A percentile compares a stretch with the other conserved stretches of the same genome.
phyloP scores from a whole-genome alignment of 2,797 vertebrate species.

The Periparus ater region DNA sequence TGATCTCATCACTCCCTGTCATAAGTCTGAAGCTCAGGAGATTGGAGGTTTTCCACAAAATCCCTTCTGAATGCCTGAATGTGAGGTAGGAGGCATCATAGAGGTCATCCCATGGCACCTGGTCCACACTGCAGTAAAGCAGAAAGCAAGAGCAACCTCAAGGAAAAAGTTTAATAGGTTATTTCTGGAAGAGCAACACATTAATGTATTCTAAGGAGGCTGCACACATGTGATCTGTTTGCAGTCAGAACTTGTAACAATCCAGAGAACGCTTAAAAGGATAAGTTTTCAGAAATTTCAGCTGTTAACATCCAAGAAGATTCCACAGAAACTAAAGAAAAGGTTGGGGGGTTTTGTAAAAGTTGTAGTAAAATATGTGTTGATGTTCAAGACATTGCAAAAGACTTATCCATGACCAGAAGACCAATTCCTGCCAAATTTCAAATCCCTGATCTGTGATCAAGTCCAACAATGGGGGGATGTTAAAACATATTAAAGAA shows the following conservation, averaged over 20 bases:
- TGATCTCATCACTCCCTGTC: background rate
- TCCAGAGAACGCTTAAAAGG: background rate
- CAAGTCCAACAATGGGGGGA: constrained; percentile 22
- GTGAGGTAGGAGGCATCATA: background rate
- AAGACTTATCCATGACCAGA: constrained; percentile 30
- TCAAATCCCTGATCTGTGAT: constrained; percentile 36
- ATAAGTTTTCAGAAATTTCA: background rate
- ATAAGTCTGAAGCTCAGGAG: background rate
- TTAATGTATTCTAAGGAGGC: background rate
- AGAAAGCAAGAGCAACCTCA: background rate
- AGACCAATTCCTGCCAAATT: constrained; percentile 13
- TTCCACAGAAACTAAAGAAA: background rate
- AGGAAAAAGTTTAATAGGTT: background rate
- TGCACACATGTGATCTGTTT: background rate
- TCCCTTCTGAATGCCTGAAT: background rate
- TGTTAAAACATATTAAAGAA: constrained; percentile 33
- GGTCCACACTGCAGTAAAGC: background rate
- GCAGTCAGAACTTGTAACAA: background rate
- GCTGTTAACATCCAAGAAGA: background rate
- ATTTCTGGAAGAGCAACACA: background rate
- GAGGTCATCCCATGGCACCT: background rate
- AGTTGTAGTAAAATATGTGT: background rate
- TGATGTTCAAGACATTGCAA: constrained; percentile 35
- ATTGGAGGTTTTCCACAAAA: background rate
- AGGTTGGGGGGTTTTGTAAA: background rate